These are phyloP conservation scores for Triplophysa yarkandensis DNA, from an alignment of 2,797 vertebrate species.

Conservation along the genomic window DNA sequence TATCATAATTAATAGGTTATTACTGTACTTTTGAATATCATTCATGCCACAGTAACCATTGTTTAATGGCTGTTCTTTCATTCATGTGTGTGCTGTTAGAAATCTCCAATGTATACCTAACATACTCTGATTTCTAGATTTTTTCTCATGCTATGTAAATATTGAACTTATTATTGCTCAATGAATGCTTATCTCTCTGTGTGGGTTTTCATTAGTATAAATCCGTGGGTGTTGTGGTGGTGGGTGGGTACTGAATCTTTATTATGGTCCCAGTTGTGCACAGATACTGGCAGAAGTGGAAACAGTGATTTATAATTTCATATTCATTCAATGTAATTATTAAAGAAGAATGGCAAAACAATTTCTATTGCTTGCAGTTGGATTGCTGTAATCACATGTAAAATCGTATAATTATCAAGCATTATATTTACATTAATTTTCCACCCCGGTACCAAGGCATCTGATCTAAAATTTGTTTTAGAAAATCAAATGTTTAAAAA, in stretches of 20 bases:
- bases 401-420: conserved; percentile 10
- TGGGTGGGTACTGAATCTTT: conserved; percentile 17
- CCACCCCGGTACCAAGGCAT: not conserved
- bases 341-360: not conserved
- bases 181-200: not conserved
- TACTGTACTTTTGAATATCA: no score
- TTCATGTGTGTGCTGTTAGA: not conserved
- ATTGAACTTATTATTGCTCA: not conserved
- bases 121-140: not conserved
- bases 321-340: conserved; percentile 14
- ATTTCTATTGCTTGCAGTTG: conserved; percentile 9
- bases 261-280: conserved; percentile 5
- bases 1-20: no score
- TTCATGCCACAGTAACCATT: not conserved
- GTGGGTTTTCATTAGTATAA: conserved; percentile 20
- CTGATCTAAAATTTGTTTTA: not conserved
- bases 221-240: not conserved
- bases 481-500: no score
- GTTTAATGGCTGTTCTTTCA: not conserved
- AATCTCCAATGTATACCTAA: not conserved
- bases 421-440: not conserved
- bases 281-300: not conserved
- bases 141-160: not conserved
- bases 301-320: conserved; percentile 28
- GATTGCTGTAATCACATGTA: conserved; percentile 23